A percentile compares a stretch with the other conserved stretches of the same genome.
Evolutionary conservation across 2,797 vertebrate species (phyloP).

Genomic region (Coranthus polyacanthus): DNA sequence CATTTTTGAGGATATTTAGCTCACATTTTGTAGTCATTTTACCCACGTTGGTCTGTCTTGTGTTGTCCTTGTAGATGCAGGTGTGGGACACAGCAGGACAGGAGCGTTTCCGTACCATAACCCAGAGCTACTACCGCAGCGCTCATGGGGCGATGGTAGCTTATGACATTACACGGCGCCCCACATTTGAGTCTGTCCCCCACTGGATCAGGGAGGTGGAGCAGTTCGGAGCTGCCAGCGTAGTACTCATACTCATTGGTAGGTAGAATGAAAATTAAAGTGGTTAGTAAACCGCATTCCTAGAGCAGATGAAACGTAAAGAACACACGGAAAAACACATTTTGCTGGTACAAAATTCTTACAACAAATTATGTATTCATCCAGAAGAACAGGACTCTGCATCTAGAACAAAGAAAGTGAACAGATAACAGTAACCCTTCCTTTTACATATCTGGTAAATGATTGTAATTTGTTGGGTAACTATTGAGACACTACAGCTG

Average conservation of each 20-base stretch:
- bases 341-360: no score
- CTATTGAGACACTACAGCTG: no score
- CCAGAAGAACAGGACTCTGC: no score
- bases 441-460: no score
- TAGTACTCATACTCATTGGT: slow-evolving; percentile 94
- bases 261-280: slow-evolving; percentile 47
- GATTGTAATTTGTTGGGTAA: no score
- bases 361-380: no score
- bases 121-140: slow-evolving; percentile 97
- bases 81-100: slow-evolving; percentile 99
- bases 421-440: no score
- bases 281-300: slow-evolving; percentile 1
- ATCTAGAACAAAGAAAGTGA: no score
- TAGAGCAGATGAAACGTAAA: not conserved
- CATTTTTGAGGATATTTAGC: not conserved
- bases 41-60: not conserved
- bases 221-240: slow-evolving; percentile 91
- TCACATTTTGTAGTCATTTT: not conserved
- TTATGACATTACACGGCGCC: slow-evolving; percentile 92
- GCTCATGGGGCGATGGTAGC: slow-evolving; percentile 95
- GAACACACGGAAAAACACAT: not conserved
- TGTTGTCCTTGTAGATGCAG: slow-evolving; percentile 87
- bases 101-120: slow-evolving; percentile 97
- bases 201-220: slow-evolving; percentile 95
- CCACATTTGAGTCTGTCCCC: slow-evolving; percentile 92